These are phyloP conservation scores for Austrofundulus limnaeus DNA, from an alignment of 2,113 vertebrate species.

Conservation along the genomic window DNA sequence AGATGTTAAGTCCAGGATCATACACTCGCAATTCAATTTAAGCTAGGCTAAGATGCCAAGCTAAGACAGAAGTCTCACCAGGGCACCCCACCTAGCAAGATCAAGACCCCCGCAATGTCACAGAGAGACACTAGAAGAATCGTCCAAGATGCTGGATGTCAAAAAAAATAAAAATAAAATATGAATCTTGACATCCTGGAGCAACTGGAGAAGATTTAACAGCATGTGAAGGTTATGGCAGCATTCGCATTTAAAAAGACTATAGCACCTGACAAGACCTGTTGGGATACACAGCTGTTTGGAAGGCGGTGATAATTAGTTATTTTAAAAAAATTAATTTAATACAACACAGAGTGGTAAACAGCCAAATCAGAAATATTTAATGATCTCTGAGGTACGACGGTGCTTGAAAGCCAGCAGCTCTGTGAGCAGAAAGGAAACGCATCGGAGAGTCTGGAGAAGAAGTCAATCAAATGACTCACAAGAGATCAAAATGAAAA, in stretches of 20 bases:
- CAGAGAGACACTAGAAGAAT: not conserved
- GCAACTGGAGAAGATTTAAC: not conserved
- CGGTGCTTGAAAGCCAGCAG: not conserved
- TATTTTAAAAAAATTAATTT: too few species aligned
- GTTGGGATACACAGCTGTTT: not conserved
- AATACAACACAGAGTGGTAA: too few species aligned
- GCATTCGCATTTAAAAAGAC: not conserved
- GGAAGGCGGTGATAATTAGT: not conserved
- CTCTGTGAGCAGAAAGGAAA: not conserved
- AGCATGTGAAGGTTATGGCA: not conserved
- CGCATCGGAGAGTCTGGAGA: not conserved
- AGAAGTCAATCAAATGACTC: not conserved
- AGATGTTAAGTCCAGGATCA: slow-evolving; percentile 3
- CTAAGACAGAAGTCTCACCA: slow-evolving; percentile 1
- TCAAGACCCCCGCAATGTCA: slow-evolving; percentile 3
- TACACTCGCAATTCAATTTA: slow-evolving; percentile 6
- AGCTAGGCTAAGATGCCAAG: slow-evolving; percentile 1
- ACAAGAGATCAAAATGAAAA: not conserved
- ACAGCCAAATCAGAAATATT: too few species aligned
- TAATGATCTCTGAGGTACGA: too few species aligned
- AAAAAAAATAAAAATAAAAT: not conserved
- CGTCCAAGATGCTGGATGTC: not conserved
- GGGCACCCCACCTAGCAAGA: slow-evolving; percentile 2
- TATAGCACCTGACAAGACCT: not conserved
- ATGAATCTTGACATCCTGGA: not conserved